These are phyloP conservation scores for Melanotaenia parkinsoni DNA, from an alignment of 2,797 vertebrate species.

Conservation along the genomic window DNA sequence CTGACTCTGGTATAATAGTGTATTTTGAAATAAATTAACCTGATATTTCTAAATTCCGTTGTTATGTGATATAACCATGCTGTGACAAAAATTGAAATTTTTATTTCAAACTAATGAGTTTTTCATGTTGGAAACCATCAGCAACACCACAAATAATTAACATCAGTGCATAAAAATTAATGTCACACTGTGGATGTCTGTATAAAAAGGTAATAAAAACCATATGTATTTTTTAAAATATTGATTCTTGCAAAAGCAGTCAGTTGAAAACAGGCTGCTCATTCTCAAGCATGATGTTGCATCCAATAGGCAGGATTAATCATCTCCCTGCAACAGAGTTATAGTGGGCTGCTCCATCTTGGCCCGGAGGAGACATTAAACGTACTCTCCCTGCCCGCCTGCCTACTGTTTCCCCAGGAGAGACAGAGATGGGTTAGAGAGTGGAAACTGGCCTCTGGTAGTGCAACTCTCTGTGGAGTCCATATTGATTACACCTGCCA, in stretches of 20 bases:
- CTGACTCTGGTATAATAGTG: background rate
- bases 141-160: background rate
- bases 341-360: slow-evolving; percentile 62
- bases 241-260: slow-evolving; percentile 24
- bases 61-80: background rate
- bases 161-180: background rate
- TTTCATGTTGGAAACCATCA: background rate
- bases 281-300: slow-evolving; percentile 64
- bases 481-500: slow-evolving; percentile 83
- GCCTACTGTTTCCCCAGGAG: slow-evolving; percentile 74
- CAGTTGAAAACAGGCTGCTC: slow-evolving; percentile 40
- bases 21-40: background rate
- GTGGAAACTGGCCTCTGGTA: slow-evolving; percentile 79
- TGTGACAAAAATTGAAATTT: background rate
- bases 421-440: slow-evolving; percentile 74
- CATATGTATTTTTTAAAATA: slow-evolving; percentile 6
- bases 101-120: background rate
- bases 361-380: slow-evolving; percentile 76
- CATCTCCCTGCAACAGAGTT: slow-evolving; percentile 54
- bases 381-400: slow-evolving; percentile 66
- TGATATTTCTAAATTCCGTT: background rate
- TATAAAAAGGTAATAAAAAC: background rate
- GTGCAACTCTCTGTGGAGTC: slow-evolving; percentile 80
- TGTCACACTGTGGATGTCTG: background rate
- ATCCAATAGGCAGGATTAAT: slow-evolving; percentile 72